A percentile compares a stretch with the other conserved stretches of the same genome.
These are phyloP conservation scores for Cinclus mexicanus DNA, from an alignment of 2,113 vertebrate genomes.

Conservation along the genomic window DNA sequence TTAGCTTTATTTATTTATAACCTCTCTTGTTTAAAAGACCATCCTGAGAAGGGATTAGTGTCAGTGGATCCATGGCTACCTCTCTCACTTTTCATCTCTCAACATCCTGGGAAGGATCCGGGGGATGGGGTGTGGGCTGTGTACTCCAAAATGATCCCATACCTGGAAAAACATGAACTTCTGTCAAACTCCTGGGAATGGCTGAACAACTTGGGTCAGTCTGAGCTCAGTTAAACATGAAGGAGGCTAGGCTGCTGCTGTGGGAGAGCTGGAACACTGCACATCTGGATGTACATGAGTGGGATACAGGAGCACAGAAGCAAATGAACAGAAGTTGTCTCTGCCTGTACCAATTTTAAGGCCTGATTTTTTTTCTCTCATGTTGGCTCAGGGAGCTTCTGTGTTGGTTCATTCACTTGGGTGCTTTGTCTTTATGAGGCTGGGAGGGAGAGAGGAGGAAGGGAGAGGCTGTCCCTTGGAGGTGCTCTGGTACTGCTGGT, in stretches of 20 bases:
- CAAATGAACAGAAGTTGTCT: background rate
- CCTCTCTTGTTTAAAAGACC: background rate
- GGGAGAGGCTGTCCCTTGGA: background rate
- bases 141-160: background rate
- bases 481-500: background rate
- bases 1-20: constrained; percentile 38
- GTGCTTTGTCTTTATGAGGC: background rate
- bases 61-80: background rate
- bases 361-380: background rate
- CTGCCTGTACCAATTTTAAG: background rate
- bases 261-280: background rate
- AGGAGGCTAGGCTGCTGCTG: background rate
- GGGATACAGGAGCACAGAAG: background rate
- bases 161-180: background rate
- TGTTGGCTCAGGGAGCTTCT: background rate
- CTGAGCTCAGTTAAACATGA: background rate
- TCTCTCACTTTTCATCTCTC: background rate
- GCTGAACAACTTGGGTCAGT: background rate
- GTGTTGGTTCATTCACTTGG: background rate
- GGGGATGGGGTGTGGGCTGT: no score
- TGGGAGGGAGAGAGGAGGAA: background rate
- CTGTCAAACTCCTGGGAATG: fast-evolving
- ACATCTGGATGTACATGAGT: background rate
- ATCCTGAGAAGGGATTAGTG: background rate
- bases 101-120: background rate